These are phyloP conservation scores for Stomatorhinus ivindoensis DNA, from an alignment of 2,113 vertebrate species.

Conservation along the genomic window DNA sequence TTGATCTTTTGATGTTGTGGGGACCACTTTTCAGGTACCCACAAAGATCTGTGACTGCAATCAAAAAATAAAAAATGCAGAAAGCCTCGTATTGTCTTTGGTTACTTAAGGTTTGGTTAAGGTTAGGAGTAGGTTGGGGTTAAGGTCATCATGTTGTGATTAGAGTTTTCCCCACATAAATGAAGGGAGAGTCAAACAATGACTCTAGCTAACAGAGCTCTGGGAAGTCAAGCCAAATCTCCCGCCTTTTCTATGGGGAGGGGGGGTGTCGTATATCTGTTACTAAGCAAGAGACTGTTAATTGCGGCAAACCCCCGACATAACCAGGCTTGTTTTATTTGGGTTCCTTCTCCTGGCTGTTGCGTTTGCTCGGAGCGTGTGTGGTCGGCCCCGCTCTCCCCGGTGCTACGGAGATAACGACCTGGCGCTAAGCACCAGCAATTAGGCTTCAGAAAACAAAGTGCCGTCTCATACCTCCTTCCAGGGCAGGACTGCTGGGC, in stretches of 20 bases:
- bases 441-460: slow-evolving; percentile 6
- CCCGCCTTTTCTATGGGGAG: not conserved
- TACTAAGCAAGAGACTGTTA: not conserved
- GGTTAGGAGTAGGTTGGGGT: too few species aligned
- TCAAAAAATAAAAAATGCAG: too few species aligned
- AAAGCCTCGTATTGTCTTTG: too few species aligned
- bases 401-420: not conserved
- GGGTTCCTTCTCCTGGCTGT: not conserved
- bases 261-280: not conserved
- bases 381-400: not conserved
- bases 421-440: not conserved
- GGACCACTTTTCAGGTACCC: too few species aligned
- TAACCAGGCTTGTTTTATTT: not conserved
- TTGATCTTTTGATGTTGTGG: too few species aligned
- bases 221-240: slow-evolving; percentile 9
- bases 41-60: too few species aligned
- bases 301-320: not conserved
- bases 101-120: too few species aligned
- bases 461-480: not conserved
- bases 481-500: not conserved
- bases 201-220: not conserved
- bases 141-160: too few species aligned
- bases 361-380: not conserved
- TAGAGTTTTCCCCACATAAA: too few species aligned
- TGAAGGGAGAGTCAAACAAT: not conserved